These are phyloP conservation scores for Intellagama lesueurii DNA, from an alignment of 2,797 vertebrate species.

Conservation along the genomic window DNA sequence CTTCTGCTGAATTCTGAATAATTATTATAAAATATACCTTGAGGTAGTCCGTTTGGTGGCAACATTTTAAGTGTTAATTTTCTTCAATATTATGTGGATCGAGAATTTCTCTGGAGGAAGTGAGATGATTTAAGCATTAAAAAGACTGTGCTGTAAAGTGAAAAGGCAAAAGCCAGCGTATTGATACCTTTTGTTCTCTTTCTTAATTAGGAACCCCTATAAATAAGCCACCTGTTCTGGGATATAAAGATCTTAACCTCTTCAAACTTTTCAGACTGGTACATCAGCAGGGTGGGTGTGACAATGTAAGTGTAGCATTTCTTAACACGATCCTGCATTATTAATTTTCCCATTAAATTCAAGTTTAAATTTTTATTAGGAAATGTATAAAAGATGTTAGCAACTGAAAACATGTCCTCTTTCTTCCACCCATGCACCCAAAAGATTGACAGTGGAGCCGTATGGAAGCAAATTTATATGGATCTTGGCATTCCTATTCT, in stretches of 20 bases:
- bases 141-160: background rate
- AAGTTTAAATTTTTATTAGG: slow-evolving; percentile 15
- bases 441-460: slow-evolving; percentile 95
- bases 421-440: rapidly evolving
- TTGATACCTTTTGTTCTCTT: slow-evolving; percentile 34
- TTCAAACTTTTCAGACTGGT: slow-evolving; percentile 98
- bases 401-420: background rate
- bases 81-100: background rate
- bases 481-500: slow-evolving; percentile 98
- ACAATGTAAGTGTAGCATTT: slow-evolving; percentile 84
- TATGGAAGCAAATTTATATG: slow-evolving; percentile 99
- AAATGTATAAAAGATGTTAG: background rate
- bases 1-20: background rate
- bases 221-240: slow-evolving; percentile 98
- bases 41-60: background rate
- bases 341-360: slow-evolving; percentile 22
- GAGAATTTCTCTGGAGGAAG: background rate
- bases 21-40: background rate
- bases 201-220: slow-evolving; percentile 90
- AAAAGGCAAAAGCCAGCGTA: slow-evolving; percentile 23
- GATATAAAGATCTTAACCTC: slow-evolving; percentile 98
- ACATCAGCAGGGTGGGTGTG: slow-evolving; percentile 93
- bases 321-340: slow-evolving; percentile 40
- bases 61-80: background rate
- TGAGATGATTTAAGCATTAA: background rate